Conservation (phyloP, 2,888 invertebrate genomes). For the Latrodectus elegans region DNA sequence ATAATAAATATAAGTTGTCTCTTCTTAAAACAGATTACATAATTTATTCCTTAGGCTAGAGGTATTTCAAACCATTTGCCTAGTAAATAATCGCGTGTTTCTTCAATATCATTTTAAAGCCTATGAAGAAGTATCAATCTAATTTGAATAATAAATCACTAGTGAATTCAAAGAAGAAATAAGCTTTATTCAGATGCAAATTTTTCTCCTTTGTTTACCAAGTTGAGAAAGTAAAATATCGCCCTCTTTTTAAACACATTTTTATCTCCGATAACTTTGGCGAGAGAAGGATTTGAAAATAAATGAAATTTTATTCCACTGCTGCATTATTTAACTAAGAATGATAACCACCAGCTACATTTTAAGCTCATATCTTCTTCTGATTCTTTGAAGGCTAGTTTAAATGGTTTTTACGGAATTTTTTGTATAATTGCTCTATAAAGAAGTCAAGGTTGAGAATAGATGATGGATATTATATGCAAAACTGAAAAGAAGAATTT, state of each 20-base stretch:
- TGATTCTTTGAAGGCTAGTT: no score
- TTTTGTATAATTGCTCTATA: no score
- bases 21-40: no score
- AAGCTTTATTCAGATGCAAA: conserved; percentile 47
- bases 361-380: not conserved
- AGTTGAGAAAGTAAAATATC: conserved; percentile 28
- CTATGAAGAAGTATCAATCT: conserved; percentile 41
- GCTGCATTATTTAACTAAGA: conserved; percentile 22
- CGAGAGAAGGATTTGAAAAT: conserved; percentile 12
- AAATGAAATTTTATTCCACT: conserved; percentile 27
- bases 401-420: no score
- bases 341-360: conserved; percentile 10
- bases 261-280: conserved; percentile 43
- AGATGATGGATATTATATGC: no score
- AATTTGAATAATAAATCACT: conserved; percentile 54
- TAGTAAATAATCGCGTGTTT: conserved; percentile 34
- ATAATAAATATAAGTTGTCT: no score
- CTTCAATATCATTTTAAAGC: conserved; percentile 21
- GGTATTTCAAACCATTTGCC: not conserved
- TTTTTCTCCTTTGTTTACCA: conserved; percentile 34
- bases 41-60: no score
- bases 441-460: no score
- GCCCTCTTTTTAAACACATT: conserved; percentile 27
- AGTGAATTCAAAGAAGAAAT: conserved; percentile 29
- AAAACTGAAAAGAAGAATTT: no score